Percentiles rank a stretch among this genome's conserved stretches.
These are phyloP conservation scores for Sphenodon punctatus DNA, from an alignment of 2,797 vertebrate species.

Conservation along the genomic window DNA sequence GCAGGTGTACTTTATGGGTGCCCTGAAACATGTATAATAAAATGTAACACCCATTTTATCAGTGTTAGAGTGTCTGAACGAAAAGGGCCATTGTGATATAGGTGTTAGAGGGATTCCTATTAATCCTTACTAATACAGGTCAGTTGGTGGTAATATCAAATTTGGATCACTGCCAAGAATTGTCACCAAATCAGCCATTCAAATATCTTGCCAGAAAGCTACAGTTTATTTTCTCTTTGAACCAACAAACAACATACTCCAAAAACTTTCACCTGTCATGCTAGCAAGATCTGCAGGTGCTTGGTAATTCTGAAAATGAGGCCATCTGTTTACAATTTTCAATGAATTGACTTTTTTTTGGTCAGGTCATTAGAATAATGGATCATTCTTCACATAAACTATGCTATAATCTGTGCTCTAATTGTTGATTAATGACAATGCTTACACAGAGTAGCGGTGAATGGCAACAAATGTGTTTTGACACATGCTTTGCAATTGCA, in stretches of 20 bases:
- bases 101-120: background rate
- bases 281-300: background rate
- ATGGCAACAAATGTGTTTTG: conserved; percentile 5
- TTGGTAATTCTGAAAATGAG: background rate
- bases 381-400: background rate
- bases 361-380: conserved; percentile 6
- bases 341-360: background rate
- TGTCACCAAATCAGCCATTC: background rate
- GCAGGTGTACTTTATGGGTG: too few relatives aligned
- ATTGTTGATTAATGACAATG: conserved; percentile 51
- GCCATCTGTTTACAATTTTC: conserved; percentile 14
- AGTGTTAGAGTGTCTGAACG: too few relatives aligned
- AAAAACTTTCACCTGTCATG: background rate
- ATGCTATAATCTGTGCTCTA: background rate
- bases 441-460: background rate
- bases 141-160: background rate
- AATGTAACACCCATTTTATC: too few relatives aligned
- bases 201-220: background rate
- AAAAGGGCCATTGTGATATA: too few relatives aligned
- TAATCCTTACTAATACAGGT: background rate
- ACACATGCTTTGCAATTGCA: conserved; percentile 29
- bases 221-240: background rate
- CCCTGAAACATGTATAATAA: too few relatives aligned
- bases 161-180: background rate
- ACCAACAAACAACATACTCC: background rate